Base-by-base conservation (phyloP, 37 sponge, comb jelly and placozoan species). In the Crambe crambe region DNA sequence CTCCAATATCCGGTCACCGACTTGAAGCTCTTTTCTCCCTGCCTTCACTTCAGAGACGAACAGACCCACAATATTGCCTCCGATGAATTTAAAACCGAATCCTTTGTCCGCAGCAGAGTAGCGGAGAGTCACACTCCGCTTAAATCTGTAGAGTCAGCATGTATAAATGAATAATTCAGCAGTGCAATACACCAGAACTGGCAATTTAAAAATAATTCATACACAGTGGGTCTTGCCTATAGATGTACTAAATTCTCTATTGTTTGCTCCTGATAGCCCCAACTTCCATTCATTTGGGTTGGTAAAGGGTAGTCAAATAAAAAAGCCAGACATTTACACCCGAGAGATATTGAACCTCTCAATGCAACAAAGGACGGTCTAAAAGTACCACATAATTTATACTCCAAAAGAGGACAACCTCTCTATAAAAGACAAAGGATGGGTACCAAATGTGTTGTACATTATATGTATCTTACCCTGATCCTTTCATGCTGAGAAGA, bases 1-100 rank as follows among this genome's bases (percentile, higher is more conserved):
- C 64, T 87, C 71, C 32, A 87, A 82, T 3, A 86, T 66, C 69
- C 71, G 82, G 66, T 83, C 76, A 17, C 75, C 83, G 3, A 56
- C 60, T 12, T 65, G 22, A 47, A 79, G 65, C 65, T 73, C 73
- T 3, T 73, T 65, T 39, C 71, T 8, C 1, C 37, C 72, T 21
- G 69, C n/a, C 37, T 42, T 39, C 32, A 80, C 72, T 37, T 83
- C 86, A 0, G 72, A 64, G 23, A 90, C 65, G 64, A 90, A 90
- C 76, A 90, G 57, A 5, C 91, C 91, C 8, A 90, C 91, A 2
- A 81, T 82, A 74, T 90, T 90, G 35, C 91, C 91, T 56, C 91
- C 91, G 42, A 70, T 76, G 37, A 85, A 44, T 17, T 81, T 85
- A 56, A 90, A 80, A 2, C 86, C 86, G 37, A 67, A 84, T 6